These are phyloP conservation scores for Oikopleura dioica DNA, from an alignment of 23 tunicate species.

Conservation along the genomic window DNA sequence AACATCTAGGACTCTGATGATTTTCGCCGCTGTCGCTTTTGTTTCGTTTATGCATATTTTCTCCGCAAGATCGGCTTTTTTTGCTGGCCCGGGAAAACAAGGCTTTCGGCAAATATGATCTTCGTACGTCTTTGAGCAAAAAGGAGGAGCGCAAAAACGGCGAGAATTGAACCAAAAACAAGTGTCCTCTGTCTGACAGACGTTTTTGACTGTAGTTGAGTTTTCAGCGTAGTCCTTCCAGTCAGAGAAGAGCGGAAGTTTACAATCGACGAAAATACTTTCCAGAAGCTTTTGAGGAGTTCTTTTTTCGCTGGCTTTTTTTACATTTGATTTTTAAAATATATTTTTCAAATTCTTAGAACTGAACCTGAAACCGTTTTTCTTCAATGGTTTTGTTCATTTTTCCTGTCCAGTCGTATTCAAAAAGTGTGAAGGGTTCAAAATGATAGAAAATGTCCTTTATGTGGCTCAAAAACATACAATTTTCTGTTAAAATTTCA, in stretches of 20 bases:
- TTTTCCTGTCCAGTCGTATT: background rate
- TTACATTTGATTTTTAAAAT: too few species aligned
- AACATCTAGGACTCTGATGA: background rate
- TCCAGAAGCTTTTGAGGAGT: background rate
- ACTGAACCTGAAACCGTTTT: too few species aligned
- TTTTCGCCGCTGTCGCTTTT: background rate
- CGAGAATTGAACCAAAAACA: background rate
- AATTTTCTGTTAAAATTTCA: background rate
- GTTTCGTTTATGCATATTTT: background rate
- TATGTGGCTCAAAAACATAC: background rate
- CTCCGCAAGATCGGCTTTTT: background rate
- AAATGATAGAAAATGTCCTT: background rate
- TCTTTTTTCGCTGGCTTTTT: too few species aligned
- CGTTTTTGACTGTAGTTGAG: background rate
- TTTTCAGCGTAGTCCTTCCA: background rate
- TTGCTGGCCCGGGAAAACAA: background rate
- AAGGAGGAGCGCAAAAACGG: background rate
- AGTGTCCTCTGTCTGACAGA: background rate
- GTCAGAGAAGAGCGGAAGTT: background rate
- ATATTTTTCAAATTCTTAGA: too few species aligned
- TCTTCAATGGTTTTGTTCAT: too few species aligned
- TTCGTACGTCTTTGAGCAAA: background rate
- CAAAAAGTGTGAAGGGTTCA: background rate
- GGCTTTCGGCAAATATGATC: background rate
- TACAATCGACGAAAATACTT: background rate